Percentiles rank a stretch among this genome's conserved stretches.
phyloP scores from a whole-genome alignment of 2,888 invertebrate genomes.

The Ischnus inquisitorius region DNA sequence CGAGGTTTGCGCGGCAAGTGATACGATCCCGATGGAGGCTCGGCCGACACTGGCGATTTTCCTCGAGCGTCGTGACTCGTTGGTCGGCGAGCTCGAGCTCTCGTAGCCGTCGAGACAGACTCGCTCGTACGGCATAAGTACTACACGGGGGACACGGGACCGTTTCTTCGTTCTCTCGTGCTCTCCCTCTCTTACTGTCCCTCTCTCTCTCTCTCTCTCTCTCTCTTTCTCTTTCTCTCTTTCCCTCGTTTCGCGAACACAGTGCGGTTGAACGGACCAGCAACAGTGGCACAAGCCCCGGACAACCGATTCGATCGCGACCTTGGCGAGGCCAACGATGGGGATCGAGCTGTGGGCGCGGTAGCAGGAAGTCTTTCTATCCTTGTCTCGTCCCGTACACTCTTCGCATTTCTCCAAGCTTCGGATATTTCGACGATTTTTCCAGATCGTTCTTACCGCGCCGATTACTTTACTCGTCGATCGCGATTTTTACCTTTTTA shows the following conservation, averaged over 20 bases:
- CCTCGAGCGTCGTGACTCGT: conserved; percentile 65
- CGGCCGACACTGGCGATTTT: conserved; percentile 69
- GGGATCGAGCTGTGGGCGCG: conserved; percentile 39
- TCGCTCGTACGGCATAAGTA: conserved; percentile 51
- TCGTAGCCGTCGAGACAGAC: conserved; percentile 25
- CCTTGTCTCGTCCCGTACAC: conserved; percentile 34
- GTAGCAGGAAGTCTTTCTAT: conserved; percentile 39
- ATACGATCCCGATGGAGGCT: conserved; percentile 67
- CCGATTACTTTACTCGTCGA: no score
- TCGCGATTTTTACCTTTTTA: no score
- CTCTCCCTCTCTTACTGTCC: background rate
- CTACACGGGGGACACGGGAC: conserved; percentile 8
- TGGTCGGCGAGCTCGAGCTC: conserved; percentile 47
- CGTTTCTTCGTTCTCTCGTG: conserved; percentile 18
- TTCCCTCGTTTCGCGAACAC: conserved; percentile 7
- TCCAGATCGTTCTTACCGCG: background rate
- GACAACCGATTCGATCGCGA: conserved; percentile 60
- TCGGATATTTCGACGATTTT: background rate
- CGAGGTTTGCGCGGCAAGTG: conserved; percentile 40
- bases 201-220: background rate
- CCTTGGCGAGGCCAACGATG: conserved; percentile 60
- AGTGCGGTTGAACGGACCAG: conserved; percentile 55
- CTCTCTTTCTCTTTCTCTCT: conserved; percentile 16
- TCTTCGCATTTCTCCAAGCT: conserved; percentile 5
- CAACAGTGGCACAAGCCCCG: conserved; percentile 23